Percentiles rank a stretch among this genome's conserved stretches.
Conservation (phyloP, 2,113 vertebrate genomes). For the Riparia riparia region DNA sequence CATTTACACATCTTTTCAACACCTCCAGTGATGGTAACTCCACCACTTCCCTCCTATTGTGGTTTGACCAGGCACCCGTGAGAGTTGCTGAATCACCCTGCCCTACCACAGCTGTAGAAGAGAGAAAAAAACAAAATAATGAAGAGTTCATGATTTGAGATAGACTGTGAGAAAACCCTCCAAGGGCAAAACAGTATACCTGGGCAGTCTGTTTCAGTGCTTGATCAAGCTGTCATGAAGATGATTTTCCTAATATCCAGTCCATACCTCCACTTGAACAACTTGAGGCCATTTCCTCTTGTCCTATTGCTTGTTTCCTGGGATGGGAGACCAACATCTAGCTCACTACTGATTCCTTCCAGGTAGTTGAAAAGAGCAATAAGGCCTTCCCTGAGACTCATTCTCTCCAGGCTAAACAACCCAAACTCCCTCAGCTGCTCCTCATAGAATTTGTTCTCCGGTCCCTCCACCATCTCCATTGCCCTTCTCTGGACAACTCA, state of each 20-base stretch:
- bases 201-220: background rate
- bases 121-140: background rate
- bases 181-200: background rate
- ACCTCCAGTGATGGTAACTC: background rate
- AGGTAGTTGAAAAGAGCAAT: background rate
- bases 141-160: background rate
- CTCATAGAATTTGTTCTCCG: rapidly evolving
- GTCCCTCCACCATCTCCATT: background rate
- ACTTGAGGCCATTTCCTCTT: background rate
- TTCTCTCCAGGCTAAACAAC: background rate
- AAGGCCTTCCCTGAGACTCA: too few relatives aligned
- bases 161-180: background rate
- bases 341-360: background rate
- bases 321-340: background rate
- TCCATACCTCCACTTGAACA: background rate
- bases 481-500: background rate
- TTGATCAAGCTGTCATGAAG: background rate
- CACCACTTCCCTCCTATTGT: background rate
- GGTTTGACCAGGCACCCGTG: background rate
- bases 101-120: background rate
- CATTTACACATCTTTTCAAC: rapidly evolving
- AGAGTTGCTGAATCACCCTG: background rate
- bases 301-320: background rate
- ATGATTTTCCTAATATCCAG: background rate
- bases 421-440: background rate